A percentile compares a stretch with the other conserved stretches of the same genome.
Conservation (phyloP, 2,797 vertebrate species). For the Darevskia mixta region DNA sequence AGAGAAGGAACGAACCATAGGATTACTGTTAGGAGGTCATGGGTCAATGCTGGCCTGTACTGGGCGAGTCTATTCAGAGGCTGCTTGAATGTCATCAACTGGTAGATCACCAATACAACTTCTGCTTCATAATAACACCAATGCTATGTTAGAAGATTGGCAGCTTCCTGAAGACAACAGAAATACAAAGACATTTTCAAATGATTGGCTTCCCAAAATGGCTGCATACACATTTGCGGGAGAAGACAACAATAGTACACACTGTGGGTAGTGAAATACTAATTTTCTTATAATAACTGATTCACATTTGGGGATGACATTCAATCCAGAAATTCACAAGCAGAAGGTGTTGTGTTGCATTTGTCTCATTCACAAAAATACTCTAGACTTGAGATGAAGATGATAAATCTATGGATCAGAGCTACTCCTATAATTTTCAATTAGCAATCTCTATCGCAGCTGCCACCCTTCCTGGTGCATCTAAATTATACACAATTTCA, state of each 20-base stretch:
- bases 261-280: background rate
- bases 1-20: background rate
- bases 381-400: conserved; percentile 52
- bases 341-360: conserved; percentile 22
- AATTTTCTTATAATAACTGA: background rate
- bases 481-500: conserved; percentile 45
- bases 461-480: conserved; percentile 51
- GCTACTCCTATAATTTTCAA: conserved; percentile 37
- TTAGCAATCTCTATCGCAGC: conserved; percentile 44
- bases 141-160: background rate
- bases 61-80: background rate
- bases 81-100: background rate
- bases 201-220: background rate
- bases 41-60: background rate
- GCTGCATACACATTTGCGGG: background rate
- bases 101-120: background rate
- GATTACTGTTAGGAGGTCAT: background rate
- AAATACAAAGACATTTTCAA: background rate
- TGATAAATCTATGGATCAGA: conserved; percentile 15
- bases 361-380: conserved; percentile 50
- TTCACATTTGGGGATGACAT: background rate
- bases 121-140: background rate
- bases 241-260: background rate
- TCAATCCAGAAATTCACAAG: conserved; percentile 31
- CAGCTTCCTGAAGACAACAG: background rate